These are phyloP conservation scores for Equus przewalskii DNA, from an alignment of 2,113 vertebrate species.

Conservation along the genomic window DNA sequence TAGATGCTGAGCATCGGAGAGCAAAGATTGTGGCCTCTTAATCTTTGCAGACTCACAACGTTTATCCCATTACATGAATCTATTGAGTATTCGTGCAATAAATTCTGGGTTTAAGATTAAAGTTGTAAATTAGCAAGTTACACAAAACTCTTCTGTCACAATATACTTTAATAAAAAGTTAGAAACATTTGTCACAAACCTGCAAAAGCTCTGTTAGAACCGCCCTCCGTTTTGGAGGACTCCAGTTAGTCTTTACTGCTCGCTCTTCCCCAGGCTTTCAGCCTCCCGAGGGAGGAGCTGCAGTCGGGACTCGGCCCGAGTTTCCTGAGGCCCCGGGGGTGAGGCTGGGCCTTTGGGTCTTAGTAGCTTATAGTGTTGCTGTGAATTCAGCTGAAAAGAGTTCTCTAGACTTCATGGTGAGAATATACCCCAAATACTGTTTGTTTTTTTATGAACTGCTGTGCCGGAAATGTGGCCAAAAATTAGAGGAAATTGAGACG, in stretches of 20 bases:
- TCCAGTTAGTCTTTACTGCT: neutral
- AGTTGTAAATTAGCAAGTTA: slow-evolving; percentile 26
- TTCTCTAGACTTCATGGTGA: neutral
- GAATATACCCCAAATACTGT: neutral
- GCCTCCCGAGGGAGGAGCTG: no score
- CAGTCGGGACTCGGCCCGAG: no score
- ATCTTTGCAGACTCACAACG: neutral
- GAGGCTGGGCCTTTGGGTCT: no score
- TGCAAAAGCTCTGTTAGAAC: neutral
- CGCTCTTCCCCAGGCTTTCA: neutral
- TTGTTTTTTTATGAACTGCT: neutral
- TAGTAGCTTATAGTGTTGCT: neutral
- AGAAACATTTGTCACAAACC: neutral
- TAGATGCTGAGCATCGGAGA: neutral
- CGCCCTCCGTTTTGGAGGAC: neutral
- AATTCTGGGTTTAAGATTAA: neutral
- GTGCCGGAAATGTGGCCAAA: neutral
- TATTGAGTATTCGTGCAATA: neutral
- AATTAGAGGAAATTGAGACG: neutral
- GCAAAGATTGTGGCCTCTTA: neutral
- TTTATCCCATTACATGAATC: neutral
- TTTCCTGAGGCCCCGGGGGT: no score
- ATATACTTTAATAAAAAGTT: neutral
- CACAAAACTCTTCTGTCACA: neutral
- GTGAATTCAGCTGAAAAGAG: neutral